Evolutionary conservation across 2,113 vertebrate genomes (phyloP), one percentile per base, ranked within the genome.

Genomic region (Apodemus sylvaticus): DNA sequence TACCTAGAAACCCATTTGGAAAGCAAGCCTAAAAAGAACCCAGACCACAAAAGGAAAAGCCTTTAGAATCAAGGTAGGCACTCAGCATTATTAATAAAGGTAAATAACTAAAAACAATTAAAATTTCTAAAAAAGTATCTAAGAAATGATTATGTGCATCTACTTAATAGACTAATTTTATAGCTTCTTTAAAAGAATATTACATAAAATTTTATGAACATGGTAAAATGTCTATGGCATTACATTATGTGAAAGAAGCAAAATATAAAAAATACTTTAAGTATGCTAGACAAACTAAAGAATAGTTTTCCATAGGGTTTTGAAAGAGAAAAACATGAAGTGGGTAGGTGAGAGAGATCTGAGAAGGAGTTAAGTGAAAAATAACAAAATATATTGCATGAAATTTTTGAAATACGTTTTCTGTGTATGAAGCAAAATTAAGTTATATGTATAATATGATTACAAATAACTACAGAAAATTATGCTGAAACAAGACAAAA

Each of bases 71-170:
- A 76, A 74, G 1, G 24, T 60, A 73, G 19, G 79, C 26, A 86
- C 29, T 82, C 58, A 66, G 68, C 3, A 42, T 9, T 53, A 95
- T 93, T 76, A 87, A 81, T 91, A 34, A 87, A 16, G 34, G 58
- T 62, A 8, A 76, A 76, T 53, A 93, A 87, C 3, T 82, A 42
- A 93, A 93, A 95, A 48, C 24, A 53, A 94, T 64, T 86, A 86
- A 62, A 88, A 93, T 82, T 36, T 29, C 7, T n/a, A 83, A 34
- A 31, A 31, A 66, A 34, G 29, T 13, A 39, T 58, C 6, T 86
- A 29, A 31, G 10, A 26, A 90, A 83, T 42, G 10, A 82, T 83
- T 87, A 68, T 62, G 29, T 82, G 73, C 3, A 42, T 53, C 22
- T n/a, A 90, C 48, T 83, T 82, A 83, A 62, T 82, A 20, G 3